Conservation (phyloP, 2,797 vertebrate species). For the Bovichtus diacanthus region DNA sequence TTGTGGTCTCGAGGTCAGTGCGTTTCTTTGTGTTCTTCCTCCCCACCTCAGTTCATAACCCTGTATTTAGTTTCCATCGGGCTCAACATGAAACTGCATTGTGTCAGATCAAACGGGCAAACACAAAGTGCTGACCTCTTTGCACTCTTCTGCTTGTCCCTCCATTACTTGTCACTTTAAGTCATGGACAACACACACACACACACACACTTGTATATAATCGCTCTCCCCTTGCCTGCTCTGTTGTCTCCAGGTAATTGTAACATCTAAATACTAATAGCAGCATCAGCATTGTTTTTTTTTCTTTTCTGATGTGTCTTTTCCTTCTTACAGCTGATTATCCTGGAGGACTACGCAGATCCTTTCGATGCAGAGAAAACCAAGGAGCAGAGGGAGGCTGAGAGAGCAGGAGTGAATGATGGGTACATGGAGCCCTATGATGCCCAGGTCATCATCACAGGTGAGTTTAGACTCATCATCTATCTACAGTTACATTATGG, state of each 20-base stretch:
- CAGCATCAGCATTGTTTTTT: constrained; percentile 20
- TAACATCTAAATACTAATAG: constrained; percentile 25
- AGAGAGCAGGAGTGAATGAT: constrained; percentile 93
- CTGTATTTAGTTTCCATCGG: constrained; percentile 69
- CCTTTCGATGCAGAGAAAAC: constrained; percentile 95
- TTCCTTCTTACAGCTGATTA: constrained; percentile 87
- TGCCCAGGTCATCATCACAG: constrained; percentile 97
- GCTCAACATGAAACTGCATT: constrained; percentile 68
- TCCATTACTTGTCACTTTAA: constrained; percentile 58
- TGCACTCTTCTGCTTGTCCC: constrained; percentile 65
- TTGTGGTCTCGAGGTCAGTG: constrained; percentile 30
- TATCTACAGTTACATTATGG: not conserved
- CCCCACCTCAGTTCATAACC: constrained; percentile 48
- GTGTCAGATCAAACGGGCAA: constrained; percentile 71
- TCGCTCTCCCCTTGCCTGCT: constrained; percentile 11
- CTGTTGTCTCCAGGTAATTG: constrained; percentile 36
- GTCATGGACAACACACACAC: constrained; percentile 50
- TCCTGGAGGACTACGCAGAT: constrained; percentile 96
- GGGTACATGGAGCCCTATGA: constrained; percentile 99
- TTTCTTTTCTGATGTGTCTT: not conserved
- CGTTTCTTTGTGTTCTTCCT: constrained; percentile 50
- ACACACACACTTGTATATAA: constrained; percentile 28
- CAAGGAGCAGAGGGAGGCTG: constrained; percentile 92
- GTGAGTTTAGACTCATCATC: constrained; percentile 70
- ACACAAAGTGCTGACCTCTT: constrained; percentile 77